Percentiles rank a stretch among this genome's conserved stretches.
phyloP scores from a whole-genome alignment of 2,888 invertebrate species.

The Stramonita haemastoma region DNA sequence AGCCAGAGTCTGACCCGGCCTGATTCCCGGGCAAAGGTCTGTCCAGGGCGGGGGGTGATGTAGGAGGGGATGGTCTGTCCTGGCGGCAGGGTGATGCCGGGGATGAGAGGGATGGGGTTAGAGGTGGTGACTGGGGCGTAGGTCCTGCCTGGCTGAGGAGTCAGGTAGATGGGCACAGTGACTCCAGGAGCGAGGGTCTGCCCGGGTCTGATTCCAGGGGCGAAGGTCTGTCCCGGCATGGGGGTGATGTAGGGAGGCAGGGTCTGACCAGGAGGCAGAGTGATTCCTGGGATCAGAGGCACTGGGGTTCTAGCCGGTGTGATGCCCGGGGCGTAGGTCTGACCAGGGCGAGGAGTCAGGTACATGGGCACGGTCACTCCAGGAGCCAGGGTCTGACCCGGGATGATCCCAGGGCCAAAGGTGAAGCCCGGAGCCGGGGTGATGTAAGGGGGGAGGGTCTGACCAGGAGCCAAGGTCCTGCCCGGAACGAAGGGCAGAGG shows the following conservation, averaged over 20 bases:
- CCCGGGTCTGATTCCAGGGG: slow-evolving; percentile 51
- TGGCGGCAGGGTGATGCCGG: slow-evolving; percentile 56
- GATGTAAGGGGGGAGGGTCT: slow-evolving; percentile 49
- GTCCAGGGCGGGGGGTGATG: slow-evolving; percentile 49
- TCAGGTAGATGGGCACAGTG: slow-evolving; percentile 49
- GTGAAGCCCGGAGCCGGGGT: slow-evolving; percentile 57
- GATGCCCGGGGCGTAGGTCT: slow-evolving; percentile 53
- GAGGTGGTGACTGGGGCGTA: slow-evolving; percentile 50
- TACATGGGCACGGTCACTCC: slow-evolving; percentile 46
- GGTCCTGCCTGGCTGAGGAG: slow-evolving; percentile 52
- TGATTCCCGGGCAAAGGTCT: slow-evolving; percentile 41
- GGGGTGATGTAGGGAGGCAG: slow-evolving; percentile 53
- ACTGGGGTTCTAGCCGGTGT: slow-evolving; percentile 53
- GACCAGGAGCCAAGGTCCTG: slow-evolving; percentile 49
- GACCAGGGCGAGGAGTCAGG: slow-evolving; percentile 53
- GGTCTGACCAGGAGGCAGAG: slow-evolving; percentile 56
- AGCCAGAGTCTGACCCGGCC: slow-evolving; percentile 52
- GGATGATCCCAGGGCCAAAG: slow-evolving; percentile 56
- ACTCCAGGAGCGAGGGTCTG: slow-evolving; percentile 50
- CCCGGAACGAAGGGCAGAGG: slow-evolving; percentile 31
- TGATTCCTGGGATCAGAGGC: slow-evolving; percentile 54
- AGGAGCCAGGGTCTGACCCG: slow-evolving; percentile 46
- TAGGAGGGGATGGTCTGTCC: slow-evolving; percentile 52
- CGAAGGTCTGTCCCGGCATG: slow-evolving; percentile 56
- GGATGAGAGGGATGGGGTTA: slow-evolving; percentile 54